A percentile compares a stretch with the other conserved stretches of the same genome.
phyloP scores from a whole-genome alignment of 2,888 invertebrate species.

The Drepana falcataria region DNA sequence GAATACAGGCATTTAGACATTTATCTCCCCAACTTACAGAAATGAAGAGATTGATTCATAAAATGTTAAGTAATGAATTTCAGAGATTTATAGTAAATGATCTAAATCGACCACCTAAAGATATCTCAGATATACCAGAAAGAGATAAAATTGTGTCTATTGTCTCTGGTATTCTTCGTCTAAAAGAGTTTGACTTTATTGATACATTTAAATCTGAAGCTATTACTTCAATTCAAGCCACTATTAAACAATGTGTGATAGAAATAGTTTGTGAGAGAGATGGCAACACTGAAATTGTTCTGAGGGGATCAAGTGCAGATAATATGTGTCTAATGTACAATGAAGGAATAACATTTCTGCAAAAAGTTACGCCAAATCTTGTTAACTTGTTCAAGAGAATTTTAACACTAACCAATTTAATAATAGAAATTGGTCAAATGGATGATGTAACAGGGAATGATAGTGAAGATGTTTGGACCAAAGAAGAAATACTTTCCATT shows the following conservation, averaged over 20 bases:
- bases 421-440: slow-evolving; percentile 84
- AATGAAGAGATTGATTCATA: slow-evolving; percentile 96
- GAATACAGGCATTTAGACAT: slow-evolving; percentile 96
- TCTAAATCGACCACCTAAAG: slow-evolving; percentile 87
- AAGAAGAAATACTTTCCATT: slow-evolving; percentile 83
- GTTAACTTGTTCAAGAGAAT: slow-evolving; percentile 86
- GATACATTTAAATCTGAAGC: slow-evolving; percentile 93
- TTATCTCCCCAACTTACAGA: slow-evolving; percentile 96
- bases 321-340: slow-evolving; percentile 78
- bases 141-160: slow-evolving; percentile 93
- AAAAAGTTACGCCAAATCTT: slow-evolving; percentile 81
- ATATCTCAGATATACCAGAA: slow-evolving; percentile 81
- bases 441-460: slow-evolving; percentile 78
- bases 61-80: slow-evolving; percentile 97
- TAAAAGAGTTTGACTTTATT: slow-evolving; percentile 92
- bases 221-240: slow-evolving; percentile 90
- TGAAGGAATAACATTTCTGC: slow-evolving; percentile 84
- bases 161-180: slow-evolving; percentile 92
- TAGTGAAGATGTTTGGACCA: slow-evolving; percentile 83
- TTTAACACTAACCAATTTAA: slow-evolving; percentile 85
- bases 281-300: slow-evolving; percentile 64
- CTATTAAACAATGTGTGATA: slow-evolving; percentile 92
- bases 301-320: slow-evolving; percentile 65
- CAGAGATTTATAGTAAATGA: slow-evolving; percentile 94
- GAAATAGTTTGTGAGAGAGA: slow-evolving; percentile 79